phyloP scores from a whole-genome alignment of 2,113 vertebrate species.

The Recurvirostra avosetta region DNA sequence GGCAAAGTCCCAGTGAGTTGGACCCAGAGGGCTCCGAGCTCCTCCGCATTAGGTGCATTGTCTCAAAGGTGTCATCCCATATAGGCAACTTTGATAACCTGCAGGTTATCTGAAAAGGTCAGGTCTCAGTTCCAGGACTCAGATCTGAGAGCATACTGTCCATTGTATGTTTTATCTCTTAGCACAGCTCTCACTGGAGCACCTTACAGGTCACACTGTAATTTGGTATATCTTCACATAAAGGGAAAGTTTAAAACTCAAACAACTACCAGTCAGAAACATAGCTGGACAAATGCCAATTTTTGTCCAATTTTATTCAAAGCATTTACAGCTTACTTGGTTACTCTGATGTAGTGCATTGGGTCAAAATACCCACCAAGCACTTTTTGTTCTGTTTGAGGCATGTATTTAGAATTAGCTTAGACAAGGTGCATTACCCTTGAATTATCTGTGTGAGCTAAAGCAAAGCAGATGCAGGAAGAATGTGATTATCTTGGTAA shows the following conservation, averaged over 20 bases:
- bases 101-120: background rate
- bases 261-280: conserved; percentile 34
- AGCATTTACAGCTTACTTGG: conserved; percentile 20
- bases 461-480: conserved; percentile 66
- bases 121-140: background rate
- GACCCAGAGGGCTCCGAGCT: background rate
- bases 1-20: background rate
- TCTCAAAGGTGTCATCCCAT: background rate
- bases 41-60: background rate
- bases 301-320: conserved; percentile 61
- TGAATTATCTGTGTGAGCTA: conserved; percentile 65
- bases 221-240: background rate
- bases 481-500: conserved; percentile 65
- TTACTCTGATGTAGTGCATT: conserved; percentile 47
- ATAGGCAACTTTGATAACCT: background rate
- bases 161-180: background rate
- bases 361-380: conserved; percentile 57
- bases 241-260: background rate
- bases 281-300: conserved; percentile 66
- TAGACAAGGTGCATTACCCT: conserved; percentile 69
- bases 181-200: background rate
- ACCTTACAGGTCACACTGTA: background rate
- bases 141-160: background rate
- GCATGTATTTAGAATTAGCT: conserved; percentile 58
- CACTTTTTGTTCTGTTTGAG: conserved; percentile 37